Evolutionary conservation across 2,888 invertebrate genomes (phyloP), one percentile per base, ranked within the genome.

Genomic region (Lasioglossum marginatum): DNA sequence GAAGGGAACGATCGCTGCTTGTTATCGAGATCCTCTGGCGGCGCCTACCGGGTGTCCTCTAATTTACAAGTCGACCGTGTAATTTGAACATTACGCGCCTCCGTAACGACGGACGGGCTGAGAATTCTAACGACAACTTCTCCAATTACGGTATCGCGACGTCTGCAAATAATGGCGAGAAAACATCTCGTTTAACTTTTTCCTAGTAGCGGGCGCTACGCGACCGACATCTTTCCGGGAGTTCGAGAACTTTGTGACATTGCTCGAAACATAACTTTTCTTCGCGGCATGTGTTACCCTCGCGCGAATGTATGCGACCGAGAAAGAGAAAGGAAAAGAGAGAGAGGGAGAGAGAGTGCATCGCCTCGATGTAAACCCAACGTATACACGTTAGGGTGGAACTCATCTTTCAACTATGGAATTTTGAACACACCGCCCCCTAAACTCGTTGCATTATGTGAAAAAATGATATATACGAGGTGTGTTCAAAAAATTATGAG

Each of bases 241-340:
- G 76, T 82, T 81, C 37, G 63, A 52, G 75, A 82, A 52, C 60
- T 86, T 84, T 57, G 68, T 34, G 79, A 82, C 77, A 78, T 45
- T 27, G 77, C 66, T 80, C 72, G 83, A 81, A 83, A 82, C 82
- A 37, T 27, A 72, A 78, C 37, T 82, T 88, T 71, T 74, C 68
- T 40, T 52, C 31, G 72, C 27, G 27, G 31, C 72, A 78, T 71
- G 57, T 82, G 74, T 86, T 74, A 79, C 70, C 40, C 34, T 6
- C 37, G 71, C 14, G 72, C 66, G 71, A 83, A 77, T 71, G 66
- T 63, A 76, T 31, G 68, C 45, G 34, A 60, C 63, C 70, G 83
- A 81, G 70, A 71, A 60, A 60, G 27, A 60, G 60, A 60, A 16
- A 5, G 16, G 16, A 5, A n/a, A 4, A 60, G 6, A 31, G 27